Evolutionary conservation across 2,797 vertebrate genomes (phyloP), one percentile per base, ranked within the genome.

Genomic region (Notolepis coatsorum): DNA sequence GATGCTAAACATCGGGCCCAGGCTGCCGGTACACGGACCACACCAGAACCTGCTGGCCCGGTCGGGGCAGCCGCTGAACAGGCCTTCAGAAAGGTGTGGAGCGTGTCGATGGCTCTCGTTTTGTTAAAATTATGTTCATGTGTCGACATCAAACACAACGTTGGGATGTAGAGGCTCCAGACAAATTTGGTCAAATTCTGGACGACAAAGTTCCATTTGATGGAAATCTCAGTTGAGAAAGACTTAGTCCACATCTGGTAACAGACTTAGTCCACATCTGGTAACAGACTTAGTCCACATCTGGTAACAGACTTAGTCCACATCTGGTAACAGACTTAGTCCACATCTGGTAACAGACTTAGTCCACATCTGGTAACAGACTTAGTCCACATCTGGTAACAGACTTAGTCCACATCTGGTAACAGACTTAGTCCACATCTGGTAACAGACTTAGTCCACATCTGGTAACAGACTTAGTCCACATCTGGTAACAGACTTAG

Each of bases 21-120:
- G 90, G 92, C 92, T 93, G 93, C 94, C 90, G 93, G 81, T 87
- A 91, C 90, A 91, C 89, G 92, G 91, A 92, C 93, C 92, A 93
- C 92, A 92, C 92, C 94, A 94, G 93, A 94, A 92, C 49, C 76
- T 73, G 65, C 73, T 83, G 75, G 80, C 68, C 21, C 15, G 61
- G 42, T 69, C 71, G 55, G 66, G 69, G 64, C 46, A 79, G 58
- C 81, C 75, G 77, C 82, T 76, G 80, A 65, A 56, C 37, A 48
- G 48, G 65, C 66, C 79, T 80, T 58, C 78, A 48, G 54, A 39
- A n/a, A 41, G 9, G 21, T 18, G n/a, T n/a, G n/a, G n/a, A n/a
- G n/a, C n/a, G n/a, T n/a, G n/a, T n/a, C n/a, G n/a, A n/a, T n/a
- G n/a, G n/a, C n/a, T n/a, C n/a, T n/a, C n/a, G n/a, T n/a, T n/a